phyloP scores from a whole-genome alignment of 2,113 vertebrate species.

The rat (Rattus norvegicus) region DNA sequence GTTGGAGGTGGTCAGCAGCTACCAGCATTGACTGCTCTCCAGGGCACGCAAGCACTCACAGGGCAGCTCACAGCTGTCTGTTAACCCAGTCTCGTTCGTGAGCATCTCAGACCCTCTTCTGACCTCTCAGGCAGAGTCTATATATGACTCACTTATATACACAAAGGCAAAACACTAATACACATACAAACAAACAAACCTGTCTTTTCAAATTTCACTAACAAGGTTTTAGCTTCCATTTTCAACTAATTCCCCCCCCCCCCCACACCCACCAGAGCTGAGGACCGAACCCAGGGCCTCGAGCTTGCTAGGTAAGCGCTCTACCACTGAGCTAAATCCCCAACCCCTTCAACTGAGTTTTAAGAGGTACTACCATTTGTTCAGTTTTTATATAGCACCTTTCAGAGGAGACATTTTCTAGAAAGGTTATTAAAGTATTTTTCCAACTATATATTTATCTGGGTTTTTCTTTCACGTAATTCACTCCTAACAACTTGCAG shows the following conservation, averaged over 20 bases:
- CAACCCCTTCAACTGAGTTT: too few species aligned
- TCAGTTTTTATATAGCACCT: neutral
- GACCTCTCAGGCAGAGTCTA: neutral
- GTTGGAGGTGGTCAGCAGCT: neutral
- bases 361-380: neutral
- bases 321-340: too few species aligned
- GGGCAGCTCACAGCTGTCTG: neutral
- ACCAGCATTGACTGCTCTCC: neutral
- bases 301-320: too few species aligned
- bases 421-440: neutral
- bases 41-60: neutral
- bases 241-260: neutral
- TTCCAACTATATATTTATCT: neutral
- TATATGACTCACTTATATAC: neutral
- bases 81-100: too few species aligned
- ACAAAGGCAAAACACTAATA: neutral
- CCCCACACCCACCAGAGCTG: too few species aligned
- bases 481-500: neutral
- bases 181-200: neutral
- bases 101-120: neutral
- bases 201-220: neutral
- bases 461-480: neutral
- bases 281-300: too few species aligned
- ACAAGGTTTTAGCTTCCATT: neutral
- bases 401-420: neutral